A percentile compares a stretch with the other conserved stretches of the same genome.
phyloP scores from a whole-genome alignment of 1,140 invertebrate species.

The Drosophila varians region DNA sequence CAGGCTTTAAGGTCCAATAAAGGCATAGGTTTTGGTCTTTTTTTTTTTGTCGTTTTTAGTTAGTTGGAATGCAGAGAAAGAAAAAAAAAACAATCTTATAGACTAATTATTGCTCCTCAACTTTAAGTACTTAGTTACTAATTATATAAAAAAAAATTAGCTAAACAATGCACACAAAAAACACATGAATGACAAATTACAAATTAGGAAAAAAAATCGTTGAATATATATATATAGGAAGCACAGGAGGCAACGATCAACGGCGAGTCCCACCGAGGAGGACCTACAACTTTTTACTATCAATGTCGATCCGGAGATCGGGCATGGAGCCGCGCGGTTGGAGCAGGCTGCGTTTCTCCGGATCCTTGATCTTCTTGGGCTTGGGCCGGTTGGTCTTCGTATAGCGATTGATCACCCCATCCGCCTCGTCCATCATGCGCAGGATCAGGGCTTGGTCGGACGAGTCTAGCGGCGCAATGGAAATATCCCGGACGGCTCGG shows the following conservation, averaged over 20 bases:
- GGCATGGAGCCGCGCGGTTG: slow-evolving; percentile 83
- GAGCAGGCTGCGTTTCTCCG: slow-evolving; percentile 85
- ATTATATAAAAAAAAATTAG: slow-evolving; percentile 50
- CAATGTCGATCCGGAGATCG: slow-evolving; percentile 84
- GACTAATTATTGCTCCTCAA: slow-evolving; percentile 54
- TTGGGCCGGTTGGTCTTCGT: slow-evolving; percentile 85
- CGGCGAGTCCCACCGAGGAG: too few relatives aligned
- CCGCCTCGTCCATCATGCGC: slow-evolving; percentile 97
- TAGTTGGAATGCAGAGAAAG: slow-evolving; percentile 60
- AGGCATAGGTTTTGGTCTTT: slow-evolving; percentile 8
- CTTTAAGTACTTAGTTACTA: slow-evolving; percentile 70
- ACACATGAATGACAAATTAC: slow-evolving; percentile 5
- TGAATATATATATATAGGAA: slow-evolving; percentile 18
- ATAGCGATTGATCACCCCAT: slow-evolving; percentile 92
- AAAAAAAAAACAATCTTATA: slow-evolving; percentile 41
- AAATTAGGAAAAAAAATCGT: slow-evolving; percentile 33
- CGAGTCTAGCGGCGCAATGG: slow-evolving; percentile 97
- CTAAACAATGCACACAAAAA: slow-evolving; percentile 52
- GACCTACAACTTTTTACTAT: slow-evolving; percentile 78
- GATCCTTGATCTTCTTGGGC: slow-evolving; percentile 85
- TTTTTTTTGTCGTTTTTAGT: slow-evolving; percentile 7
- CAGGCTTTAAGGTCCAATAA: not conserved
- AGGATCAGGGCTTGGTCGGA: slow-evolving; percentile 95
- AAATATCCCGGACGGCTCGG: slow-evolving; percentile 98
- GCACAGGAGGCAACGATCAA: slow-evolving; percentile 11